Conservation (phyloP, 2,113 vertebrate genomes). For the Apaloderma vittatum region DNA sequence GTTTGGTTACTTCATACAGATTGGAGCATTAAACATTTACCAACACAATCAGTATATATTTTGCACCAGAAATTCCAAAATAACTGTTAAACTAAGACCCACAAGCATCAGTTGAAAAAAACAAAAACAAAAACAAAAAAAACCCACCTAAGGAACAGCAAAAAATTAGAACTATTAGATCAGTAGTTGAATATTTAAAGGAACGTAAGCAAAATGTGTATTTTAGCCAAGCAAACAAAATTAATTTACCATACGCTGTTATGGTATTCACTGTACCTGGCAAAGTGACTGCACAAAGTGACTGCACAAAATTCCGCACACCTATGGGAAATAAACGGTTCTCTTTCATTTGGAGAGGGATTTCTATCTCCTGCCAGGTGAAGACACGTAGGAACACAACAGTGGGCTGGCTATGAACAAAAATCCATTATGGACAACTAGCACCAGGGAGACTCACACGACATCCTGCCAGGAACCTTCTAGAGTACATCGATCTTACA, state of each 20-base stretch:
- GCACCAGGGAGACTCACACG: not conserved
- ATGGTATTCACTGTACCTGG: not conserved
- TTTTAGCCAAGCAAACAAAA: conserved; percentile 9
- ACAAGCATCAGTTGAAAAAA: conserved; percentile 38
- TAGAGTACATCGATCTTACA: not conserved
- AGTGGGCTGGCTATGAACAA: not conserved
- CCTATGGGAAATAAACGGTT: not conserved
- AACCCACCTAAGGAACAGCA: not conserved
- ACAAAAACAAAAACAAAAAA: not conserved
- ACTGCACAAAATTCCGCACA: not conserved
- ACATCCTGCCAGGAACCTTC: not conserved
- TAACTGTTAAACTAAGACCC: conserved; percentile 40
- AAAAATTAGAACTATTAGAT: not conserved
- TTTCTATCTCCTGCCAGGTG: not conserved
- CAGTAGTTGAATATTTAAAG: not conserved
- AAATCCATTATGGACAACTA: not conserved
- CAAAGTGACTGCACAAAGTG: not conserved
- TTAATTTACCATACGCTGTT: not conserved
- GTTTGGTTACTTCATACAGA: conserved; percentile 49
- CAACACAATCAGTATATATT: conserved; percentile 13
- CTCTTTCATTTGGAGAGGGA: not conserved
- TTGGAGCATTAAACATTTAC: conserved; percentile 57
- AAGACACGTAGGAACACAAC: not conserved
- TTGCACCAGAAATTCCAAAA: conserved; percentile 57
- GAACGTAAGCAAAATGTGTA: not conserved